Evolutionary conservation across 1,140 invertebrate species (phyloP), one percentile per base, ranked within the genome.

Genomic region (Bicyclus anynana): DNA sequence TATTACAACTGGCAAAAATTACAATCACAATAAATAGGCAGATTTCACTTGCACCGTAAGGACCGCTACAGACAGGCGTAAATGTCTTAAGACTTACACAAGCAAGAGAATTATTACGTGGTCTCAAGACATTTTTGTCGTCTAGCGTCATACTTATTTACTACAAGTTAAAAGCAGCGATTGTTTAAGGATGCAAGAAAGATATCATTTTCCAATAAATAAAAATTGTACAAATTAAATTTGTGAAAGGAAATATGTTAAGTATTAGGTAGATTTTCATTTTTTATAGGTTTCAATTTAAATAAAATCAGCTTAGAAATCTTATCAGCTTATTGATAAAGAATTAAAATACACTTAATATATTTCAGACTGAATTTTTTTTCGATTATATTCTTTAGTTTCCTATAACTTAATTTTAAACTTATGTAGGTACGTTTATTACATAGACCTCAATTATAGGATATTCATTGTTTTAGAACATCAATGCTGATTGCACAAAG

Each of bases 21-120:
- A 23, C 23, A 23, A 4, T 4, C 23, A 23, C 23, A 23, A 23
- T 23, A 23, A 2, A 4, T 2, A 7, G 23, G 23, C 23, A 23
- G 3, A 44, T 44, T 44, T 65, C 48, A 65, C 29, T 72, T 71
- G 64, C 73, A 74, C 61, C 66, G 53, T 62, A 38, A 52, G 35
- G 52, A 58, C 58, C 35, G 26, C 42, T 35, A 21, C 29, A 42
- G 23, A 49, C 23, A 18, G 37, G 33, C 35, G 46, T 38, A 38
- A 38, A 47, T 59, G 48, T 52, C 20, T 53, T 42, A 59, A 59
- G 57, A 54, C 33, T 6, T 40, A 40, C 14, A 42, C 18, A 10
- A 29, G 40, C 26, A 16, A 23, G 38, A n/a, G 9, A 35, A 35
- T 2, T 2, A 14, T 40, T 27, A 21, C 14, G n/a, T 17, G 13